Conservation (phyloP, 2,113 vertebrate genomes). For the Megaceryle maxima region DNA sequence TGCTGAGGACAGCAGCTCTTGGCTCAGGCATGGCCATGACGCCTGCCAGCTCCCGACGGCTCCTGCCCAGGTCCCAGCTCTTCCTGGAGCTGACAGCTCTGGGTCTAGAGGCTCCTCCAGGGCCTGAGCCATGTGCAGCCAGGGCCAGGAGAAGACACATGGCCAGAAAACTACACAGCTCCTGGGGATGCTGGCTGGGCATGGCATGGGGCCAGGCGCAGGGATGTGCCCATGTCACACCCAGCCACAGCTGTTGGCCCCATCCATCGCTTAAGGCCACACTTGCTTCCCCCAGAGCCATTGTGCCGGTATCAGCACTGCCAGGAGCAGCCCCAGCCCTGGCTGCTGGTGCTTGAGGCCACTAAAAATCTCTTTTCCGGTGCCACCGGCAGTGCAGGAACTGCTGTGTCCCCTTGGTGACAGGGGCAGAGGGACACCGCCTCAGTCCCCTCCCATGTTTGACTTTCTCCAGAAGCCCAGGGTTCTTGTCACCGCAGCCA, state of each 20-base stretch:
- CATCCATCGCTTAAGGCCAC: background rate
- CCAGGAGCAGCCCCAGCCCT: background rate
- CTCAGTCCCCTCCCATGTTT: accelerated
- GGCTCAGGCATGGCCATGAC: accelerated
- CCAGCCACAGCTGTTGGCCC: background rate
- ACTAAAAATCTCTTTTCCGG: background rate
- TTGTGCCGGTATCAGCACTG: background rate
- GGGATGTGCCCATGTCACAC: background rate
- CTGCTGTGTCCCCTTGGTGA: accelerated
- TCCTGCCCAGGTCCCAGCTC: background rate
- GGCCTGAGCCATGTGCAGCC: accelerated
- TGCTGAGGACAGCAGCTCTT: accelerated
- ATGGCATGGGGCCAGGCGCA: accelerated
- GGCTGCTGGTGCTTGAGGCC: accelerated
- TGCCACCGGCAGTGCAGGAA: accelerated
- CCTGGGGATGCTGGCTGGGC: background rate
- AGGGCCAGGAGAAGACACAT: background rate
- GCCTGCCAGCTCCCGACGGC: background rate
- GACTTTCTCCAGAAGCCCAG: background rate
- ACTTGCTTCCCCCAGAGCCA: accelerated
- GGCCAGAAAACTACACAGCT: background rate
- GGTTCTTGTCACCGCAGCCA: accelerated
- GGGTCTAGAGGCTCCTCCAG: background rate
- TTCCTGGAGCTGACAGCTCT: background rate
- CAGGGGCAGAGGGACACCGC: background rate